Evolutionary conservation across 2,113 vertebrate genomes (phyloP).

Genomic region (Carettochelys insculpta): DNA sequence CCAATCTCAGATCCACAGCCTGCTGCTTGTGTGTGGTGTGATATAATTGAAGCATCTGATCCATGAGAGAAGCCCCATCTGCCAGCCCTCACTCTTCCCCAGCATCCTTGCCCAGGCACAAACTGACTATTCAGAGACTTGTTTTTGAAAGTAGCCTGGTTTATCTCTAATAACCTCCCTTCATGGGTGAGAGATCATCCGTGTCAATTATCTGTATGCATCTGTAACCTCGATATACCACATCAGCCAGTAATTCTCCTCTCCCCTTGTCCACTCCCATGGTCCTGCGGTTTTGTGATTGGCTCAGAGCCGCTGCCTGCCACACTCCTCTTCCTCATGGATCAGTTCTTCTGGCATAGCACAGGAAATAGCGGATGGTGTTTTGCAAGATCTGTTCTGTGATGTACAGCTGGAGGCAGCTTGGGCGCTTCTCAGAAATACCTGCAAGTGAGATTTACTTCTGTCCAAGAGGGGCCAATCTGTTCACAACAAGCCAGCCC

Average conservation of each 20-base stretch:
- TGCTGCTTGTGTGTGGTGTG: not conserved
- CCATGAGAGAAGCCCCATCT: not conserved
- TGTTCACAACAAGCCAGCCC: not conserved
- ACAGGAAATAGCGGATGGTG: not conserved
- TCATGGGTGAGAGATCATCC: not conserved
- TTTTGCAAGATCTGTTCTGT: not conserved
- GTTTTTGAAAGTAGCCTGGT: conserved; percentile 11
- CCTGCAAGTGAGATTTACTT: not conserved
- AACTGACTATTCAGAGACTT: not conserved
- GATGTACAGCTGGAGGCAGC: not conserved
- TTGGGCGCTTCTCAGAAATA: not conserved
- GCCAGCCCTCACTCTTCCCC: not conserved
- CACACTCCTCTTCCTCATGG: not conserved
- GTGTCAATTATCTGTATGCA: not conserved
- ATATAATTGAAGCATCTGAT: conserved; percentile 12
- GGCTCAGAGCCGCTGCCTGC: not conserved
- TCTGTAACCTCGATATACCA: conserved; percentile 6
- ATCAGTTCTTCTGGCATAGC: conserved; percentile 15
- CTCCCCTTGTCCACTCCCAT: not conserved
- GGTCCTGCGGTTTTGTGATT: not conserved
- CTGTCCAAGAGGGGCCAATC: not conserved
- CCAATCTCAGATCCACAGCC: not conserved
- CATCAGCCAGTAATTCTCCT: not conserved
- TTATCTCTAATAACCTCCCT: not conserved
- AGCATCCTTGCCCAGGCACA: not conserved